Evolutionary conservation across 2,797 vertebrate genomes (phyloP).

Genomic region (Sarcoramphus papa): DNA sequence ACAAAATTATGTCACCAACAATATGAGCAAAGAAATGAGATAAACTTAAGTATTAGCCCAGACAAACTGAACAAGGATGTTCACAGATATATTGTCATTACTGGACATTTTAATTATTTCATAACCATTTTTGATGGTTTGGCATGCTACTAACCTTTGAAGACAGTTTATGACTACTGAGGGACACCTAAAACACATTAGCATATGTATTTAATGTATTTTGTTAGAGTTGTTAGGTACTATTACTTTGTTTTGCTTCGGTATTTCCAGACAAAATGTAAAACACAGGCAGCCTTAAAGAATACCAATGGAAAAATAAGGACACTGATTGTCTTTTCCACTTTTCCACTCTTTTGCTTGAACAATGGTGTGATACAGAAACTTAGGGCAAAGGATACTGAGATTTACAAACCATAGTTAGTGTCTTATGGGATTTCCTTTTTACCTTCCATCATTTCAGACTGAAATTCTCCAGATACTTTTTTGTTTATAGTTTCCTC

Average conservation of each 20-base stretch:
- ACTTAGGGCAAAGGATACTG: neutral
- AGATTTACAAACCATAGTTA: neutral
- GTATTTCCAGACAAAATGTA: neutral
- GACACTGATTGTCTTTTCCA: neutral
- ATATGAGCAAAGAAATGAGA: neutral
- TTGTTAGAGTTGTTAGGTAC: neutral
- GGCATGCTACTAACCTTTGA: neutral
- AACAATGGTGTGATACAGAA: neutral
- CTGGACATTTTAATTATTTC: neutral
- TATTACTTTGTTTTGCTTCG: neutral
- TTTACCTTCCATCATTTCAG: neutral
- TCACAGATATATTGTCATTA: neutral
- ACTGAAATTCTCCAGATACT: neutral
- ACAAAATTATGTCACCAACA: conserved; percentile 8
- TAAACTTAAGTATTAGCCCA: neutral
- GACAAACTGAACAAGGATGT: neutral
- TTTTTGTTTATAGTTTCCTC: neutral
- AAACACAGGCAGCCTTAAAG: neutral
- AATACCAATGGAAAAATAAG: neutral
- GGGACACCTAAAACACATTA: neutral
- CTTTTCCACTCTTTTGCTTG: neutral
- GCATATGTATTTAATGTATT: neutral
- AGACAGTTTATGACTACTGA: neutral
- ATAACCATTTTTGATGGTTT: neutral
- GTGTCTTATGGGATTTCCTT: neutral